These are phyloP conservation scores for Drosophila pseudotakahashii DNA, from an alignment of 2,888 invertebrate species.

Conservation along the genomic window DNA sequence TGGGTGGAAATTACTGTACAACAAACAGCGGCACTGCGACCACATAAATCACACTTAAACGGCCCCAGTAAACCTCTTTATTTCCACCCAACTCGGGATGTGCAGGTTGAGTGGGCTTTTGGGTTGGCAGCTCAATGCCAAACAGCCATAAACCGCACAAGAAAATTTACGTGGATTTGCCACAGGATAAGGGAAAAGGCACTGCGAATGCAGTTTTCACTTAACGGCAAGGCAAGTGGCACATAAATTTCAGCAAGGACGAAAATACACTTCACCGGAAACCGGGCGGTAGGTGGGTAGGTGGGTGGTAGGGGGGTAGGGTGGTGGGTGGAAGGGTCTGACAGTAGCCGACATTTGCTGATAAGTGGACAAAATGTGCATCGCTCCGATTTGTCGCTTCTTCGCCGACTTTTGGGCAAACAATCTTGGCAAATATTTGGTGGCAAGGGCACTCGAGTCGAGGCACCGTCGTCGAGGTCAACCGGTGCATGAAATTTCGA, in stretches of 20 bases:
- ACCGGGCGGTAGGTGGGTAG: neutral
- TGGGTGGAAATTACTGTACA: slow-evolving; percentile 46
- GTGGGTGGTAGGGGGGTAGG: neutral
- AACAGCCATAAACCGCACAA: slow-evolving; percentile 47
- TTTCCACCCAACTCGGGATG: slow-evolving; percentile 25
- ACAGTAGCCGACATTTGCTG: slow-evolving; percentile 51
- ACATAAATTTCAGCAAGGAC: slow-evolving; percentile 76
- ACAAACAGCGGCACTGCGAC: slow-evolving; percentile 35
- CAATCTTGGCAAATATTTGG: slow-evolving; percentile 59
- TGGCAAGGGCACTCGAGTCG: slow-evolving; percentile 52
- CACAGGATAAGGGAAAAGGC: slow-evolving; percentile 16
- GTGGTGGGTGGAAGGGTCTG: neutral
- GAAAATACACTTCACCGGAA: slow-evolving; percentile 49
- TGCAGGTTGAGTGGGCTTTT: slow-evolving; percentile 31
- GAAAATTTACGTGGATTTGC: slow-evolving; percentile 41
- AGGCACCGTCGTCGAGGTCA: slow-evolving; percentile 49
- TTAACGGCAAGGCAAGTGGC: slow-evolving; percentile 71
- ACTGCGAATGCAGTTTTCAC: slow-evolving; percentile 67
- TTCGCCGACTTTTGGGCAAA: slow-evolving; percentile 8
- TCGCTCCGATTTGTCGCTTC: slow-evolving; percentile 38
- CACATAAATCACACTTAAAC: slow-evolving; percentile 67
- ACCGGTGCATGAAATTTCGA: slow-evolving; percentile 52
- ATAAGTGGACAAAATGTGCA: slow-evolving; percentile 63
- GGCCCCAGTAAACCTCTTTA: slow-evolving; percentile 30
- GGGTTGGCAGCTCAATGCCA: slow-evolving; percentile 51